Evolutionary conservation across 2,888 invertebrate species (phyloP).

Genomic region (Drosophila engyochracea): DNA sequence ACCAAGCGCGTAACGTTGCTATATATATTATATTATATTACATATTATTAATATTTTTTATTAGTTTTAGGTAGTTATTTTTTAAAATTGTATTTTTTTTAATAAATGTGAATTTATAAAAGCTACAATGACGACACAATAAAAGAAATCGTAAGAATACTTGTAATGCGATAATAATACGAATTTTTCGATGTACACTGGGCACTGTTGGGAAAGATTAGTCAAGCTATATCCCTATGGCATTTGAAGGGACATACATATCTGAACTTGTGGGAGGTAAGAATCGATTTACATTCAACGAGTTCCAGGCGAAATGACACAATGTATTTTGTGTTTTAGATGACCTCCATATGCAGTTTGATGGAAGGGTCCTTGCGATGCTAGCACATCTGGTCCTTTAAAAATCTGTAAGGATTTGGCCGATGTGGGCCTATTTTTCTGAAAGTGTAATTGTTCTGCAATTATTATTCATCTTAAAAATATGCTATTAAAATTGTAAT

Average conservation of each 20-base stretch:
- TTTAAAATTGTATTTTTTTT: conserved; percentile 78
- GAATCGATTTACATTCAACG: not conserved
- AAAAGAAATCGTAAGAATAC: conserved; percentile 63
- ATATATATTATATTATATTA: conserved; percentile 62
- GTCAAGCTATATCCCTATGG: not conserved
- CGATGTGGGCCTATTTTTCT: not conserved
- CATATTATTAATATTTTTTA: conserved; percentile 72
- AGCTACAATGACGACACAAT: conserved; percentile 73
- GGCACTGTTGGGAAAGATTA: not conserved
- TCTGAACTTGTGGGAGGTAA: not conserved
- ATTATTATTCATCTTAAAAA: not conserved
- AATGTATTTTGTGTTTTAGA: not conserved
- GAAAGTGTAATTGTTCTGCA: not conserved
- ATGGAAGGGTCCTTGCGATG: not conserved
- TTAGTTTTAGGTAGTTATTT: conserved; percentile 77
- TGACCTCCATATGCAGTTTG: not conserved
- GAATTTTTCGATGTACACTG: not conserved
- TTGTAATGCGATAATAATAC: conserved; percentile 48
- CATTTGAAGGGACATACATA: not conserved
- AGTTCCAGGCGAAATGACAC: not conserved
- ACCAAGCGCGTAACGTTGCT: conserved; percentile 76
- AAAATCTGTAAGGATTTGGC: not conserved
- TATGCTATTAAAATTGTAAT: not conserved
- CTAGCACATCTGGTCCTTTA: not conserved
- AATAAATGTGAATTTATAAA: conserved; percentile 71